Evolutionary conservation across 2,113 vertebrate species (phyloP).

Genomic region (Pimephales promelas): DNA sequence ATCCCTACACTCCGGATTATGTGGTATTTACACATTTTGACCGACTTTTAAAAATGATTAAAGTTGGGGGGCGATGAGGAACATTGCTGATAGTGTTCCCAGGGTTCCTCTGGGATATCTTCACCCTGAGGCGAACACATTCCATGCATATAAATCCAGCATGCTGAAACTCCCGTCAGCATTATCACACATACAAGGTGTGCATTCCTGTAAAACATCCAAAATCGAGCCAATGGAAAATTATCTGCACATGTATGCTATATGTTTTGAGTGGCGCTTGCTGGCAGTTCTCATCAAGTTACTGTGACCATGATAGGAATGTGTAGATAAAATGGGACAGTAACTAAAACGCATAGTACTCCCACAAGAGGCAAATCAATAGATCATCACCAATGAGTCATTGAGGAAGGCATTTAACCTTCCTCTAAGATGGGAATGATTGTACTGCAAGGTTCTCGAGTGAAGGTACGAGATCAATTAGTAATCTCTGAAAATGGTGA

Average conservation of each 20-base stretch:
- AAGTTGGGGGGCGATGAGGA: slow-evolving; percentile 14
- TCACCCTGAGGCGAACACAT: slow-evolving; percentile 16
- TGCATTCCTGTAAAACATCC: not conserved
- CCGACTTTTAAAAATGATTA: slow-evolving; percentile 47
- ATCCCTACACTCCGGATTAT: slow-evolving; percentile 33
- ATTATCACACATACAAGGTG: not conserved
- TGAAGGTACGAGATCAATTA: not conserved
- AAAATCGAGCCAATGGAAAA: not conserved
- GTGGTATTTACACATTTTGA: slow-evolving; percentile 41
- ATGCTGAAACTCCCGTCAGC: not conserved
- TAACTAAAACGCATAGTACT: not conserved
- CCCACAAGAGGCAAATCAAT: not conserved
- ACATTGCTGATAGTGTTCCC: slow-evolving; percentile 52
- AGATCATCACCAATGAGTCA: not conserved
- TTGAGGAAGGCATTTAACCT: not conserved
- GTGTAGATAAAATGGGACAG: not conserved
- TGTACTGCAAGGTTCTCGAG: not conserved
- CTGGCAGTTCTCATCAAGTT: too few species aligned
- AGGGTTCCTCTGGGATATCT: slow-evolving; percentile 42
- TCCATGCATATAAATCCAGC: slow-evolving; percentile 8
- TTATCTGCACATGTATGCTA: not conserved
- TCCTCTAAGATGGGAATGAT: not conserved
- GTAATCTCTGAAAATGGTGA: not conserved
- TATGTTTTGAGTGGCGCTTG: not conserved
- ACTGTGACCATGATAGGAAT: not conserved